These are phyloP conservation scores for Heteromormyrus szaboi DNA, from an alignment of 2,797 vertebrate species.

Conservation along the genomic window DNA sequence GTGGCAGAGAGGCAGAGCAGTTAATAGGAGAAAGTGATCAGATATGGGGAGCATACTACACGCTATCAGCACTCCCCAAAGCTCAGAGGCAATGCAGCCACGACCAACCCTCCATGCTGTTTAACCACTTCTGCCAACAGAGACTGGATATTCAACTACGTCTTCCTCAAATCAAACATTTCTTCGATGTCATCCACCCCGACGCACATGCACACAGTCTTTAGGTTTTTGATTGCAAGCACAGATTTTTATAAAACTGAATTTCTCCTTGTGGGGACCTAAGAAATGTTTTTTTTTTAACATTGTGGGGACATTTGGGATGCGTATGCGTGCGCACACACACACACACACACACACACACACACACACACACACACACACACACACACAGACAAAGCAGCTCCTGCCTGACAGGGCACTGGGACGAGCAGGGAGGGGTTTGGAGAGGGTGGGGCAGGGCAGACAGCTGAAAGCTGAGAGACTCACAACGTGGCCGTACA, in stretches of 20 bases:
- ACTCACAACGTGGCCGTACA: background rate
- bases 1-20: background rate
- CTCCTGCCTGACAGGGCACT: background rate
- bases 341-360: no score
- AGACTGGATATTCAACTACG: background rate
- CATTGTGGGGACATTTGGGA: background rate
- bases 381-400: background rate
- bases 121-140: background rate
- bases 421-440: background rate
- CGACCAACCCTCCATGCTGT: background rate
- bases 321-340: background rate
- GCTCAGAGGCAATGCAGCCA: background rate
- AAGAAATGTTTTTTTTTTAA: no score
- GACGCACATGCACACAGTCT: background rate
- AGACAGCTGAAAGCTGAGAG: background rate
- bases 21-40: background rate
- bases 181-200: background rate
- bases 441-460: background rate
- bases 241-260: background rate
- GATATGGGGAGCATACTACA: background rate
- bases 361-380: background rate
- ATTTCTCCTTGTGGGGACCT: background rate
- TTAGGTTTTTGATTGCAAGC: background rate
- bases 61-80: background rate
- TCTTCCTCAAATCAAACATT: background rate